Evolutionary conservation across 2,113 vertebrate species (phyloP).

Genomic region (Microtus oregoni): DNA sequence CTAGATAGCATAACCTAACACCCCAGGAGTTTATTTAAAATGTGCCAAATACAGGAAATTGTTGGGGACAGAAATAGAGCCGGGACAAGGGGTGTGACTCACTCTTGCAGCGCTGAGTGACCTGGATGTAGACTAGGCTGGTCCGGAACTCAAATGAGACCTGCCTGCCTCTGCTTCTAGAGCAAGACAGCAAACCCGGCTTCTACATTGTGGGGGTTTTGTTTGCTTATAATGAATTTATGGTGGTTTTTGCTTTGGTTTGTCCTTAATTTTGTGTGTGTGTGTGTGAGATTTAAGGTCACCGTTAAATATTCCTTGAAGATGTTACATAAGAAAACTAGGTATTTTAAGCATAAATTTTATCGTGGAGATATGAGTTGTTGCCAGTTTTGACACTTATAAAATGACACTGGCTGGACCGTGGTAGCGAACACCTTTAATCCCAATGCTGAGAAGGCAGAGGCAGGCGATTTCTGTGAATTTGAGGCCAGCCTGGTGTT

Average conservation of each 20-base stretch:
- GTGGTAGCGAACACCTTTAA: background rate
- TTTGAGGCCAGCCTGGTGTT: background rate
- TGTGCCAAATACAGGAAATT: constrained; percentile 21
- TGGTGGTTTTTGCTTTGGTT: background rate
- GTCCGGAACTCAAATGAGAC: too few relatives aligned
- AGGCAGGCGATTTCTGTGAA: background rate
- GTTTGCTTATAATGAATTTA: background rate
- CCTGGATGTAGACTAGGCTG: background rate
- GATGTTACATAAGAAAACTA: background rate
- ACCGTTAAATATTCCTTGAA: constrained; percentile 34
- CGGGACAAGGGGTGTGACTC: too few relatives aligned
- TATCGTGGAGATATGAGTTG: background rate
- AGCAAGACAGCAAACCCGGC: too few relatives aligned
- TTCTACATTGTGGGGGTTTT: background rate
- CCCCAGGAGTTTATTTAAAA: background rate
- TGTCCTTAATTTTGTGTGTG: background rate
- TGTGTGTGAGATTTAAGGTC: background rate
- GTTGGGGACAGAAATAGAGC: background rate
- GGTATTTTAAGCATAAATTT: constrained; percentile 28
- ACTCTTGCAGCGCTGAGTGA: background rate
- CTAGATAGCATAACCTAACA: background rate
- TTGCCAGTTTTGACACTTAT: background rate
- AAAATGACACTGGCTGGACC: background rate
- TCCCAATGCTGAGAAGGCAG: background rate
- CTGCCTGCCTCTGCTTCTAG: background rate